Base-by-base conservation (phyloP, 2,888 invertebrate species). In the Diarsia mendica region DNA sequence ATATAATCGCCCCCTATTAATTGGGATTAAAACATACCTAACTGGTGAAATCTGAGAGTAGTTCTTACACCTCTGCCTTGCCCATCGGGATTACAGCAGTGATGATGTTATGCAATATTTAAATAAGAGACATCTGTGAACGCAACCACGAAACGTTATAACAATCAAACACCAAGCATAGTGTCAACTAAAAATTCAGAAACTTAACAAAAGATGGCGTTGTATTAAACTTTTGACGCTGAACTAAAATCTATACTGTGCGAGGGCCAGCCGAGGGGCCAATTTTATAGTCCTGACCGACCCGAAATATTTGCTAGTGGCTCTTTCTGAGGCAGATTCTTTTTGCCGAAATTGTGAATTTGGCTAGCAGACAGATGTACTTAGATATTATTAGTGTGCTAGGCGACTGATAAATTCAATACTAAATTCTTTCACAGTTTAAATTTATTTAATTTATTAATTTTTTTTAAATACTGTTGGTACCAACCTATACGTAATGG, bases 71-170 rank as follows among this genome's bases (percentile, higher is more conserved):
- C 58, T 28, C 8, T 28, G 15, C 15, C 58, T 8, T 18, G 18
- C 9, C 28, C 18, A 28, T 33, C 18, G 10, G 9, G 2, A 60
- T 33, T 18, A 33, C 18, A 10, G 18, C 3, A 18, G 18, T 18
- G 33, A 33, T 60, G 28, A 61, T 11, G 1, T 44, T 13, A 63
- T 11, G n/a, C n/a, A 3, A 8, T 3, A 15, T 63, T 44, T 63
- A 44, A 63, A 44, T 76, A 23, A 51, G 71, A 44, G 67, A 18
- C 79, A 74, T 74, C 81, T 82, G 13, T 60, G n/a, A 23, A 6
- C 13, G 11, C 3, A 10, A 18, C 11, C 0, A 1, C 20, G 49
- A 60, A 68, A 28, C 63, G 33, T 18, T 53, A 13, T 11, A 8
- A 4, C 13, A 48, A 48, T 20, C 6, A 9, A 46, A 48, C 11